These are phyloP conservation scores for Calliscelio sp. DNA, from an alignment of 2,888 invertebrate species.

Conservation along the genomic window DNA sequence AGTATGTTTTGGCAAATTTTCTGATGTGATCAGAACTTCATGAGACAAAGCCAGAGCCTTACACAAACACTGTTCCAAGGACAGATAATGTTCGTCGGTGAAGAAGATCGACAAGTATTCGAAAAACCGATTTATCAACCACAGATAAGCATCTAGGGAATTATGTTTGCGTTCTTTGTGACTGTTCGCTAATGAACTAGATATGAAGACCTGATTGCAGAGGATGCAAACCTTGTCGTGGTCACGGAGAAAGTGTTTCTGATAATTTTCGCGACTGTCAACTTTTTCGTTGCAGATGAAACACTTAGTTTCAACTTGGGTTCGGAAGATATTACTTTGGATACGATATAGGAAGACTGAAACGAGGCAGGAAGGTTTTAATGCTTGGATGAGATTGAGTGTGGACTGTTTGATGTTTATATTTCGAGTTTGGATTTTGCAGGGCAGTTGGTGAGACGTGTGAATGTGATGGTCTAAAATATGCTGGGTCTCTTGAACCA, in stretches of 20 bases:
- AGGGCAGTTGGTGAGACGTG: slow-evolving; percentile 24
- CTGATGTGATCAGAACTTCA: background rate
- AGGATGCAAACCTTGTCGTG: slow-evolving; percentile 78
- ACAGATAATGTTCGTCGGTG: too few relatives aligned
- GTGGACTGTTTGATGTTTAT: slow-evolving; percentile 16
- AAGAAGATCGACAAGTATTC: too few relatives aligned
- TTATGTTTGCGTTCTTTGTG: slow-evolving; percentile 77
- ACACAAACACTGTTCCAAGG: slow-evolving; percentile 24
- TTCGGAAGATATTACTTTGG: slow-evolving; percentile 6
- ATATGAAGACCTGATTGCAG: slow-evolving; percentile 76
- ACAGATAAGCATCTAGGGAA: slow-evolving; percentile 77
- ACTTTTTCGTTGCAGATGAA: slow-evolving; percentile 70
- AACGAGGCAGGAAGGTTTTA: slow-evolving; percentile 29
- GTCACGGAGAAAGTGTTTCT: slow-evolving; percentile 74
- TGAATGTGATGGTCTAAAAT: slow-evolving; percentile 76
- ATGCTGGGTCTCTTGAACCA: slow-evolving; percentile 75
- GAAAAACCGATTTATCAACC: slow-evolving; percentile 72
- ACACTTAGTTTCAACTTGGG: slow-evolving; percentile 68
- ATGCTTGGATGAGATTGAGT: background rate
- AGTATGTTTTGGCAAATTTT: background rate
- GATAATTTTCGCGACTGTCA: slow-evolving; percentile 68
- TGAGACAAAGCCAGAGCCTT: slow-evolving; percentile 6
- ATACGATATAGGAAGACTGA: slow-evolving; percentile 41
- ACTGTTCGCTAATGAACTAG: slow-evolving; percentile 72
- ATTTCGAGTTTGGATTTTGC: background rate